A percentile compares a stretch with the other conserved stretches of the same genome.
These are phyloP conservation scores for Drosophila lacicola DNA, from an alignment of 2,888 invertebrate genomes.

Conservation along the genomic window DNA sequence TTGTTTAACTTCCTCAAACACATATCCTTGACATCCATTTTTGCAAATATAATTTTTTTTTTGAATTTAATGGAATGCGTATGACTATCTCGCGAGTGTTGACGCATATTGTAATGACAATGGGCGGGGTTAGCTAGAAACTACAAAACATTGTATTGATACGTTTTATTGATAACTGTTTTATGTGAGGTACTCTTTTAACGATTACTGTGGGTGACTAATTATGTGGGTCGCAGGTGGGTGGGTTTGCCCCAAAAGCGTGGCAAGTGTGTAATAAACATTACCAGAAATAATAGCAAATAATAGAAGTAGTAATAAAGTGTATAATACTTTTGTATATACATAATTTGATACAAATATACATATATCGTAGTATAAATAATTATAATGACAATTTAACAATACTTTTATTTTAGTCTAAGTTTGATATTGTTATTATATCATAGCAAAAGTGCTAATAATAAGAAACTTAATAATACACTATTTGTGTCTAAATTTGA, in stretches of 20 bases:
- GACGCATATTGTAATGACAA: constrained; percentile 18
- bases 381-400: background rate
- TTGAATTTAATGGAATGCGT: constrained; percentile 24
- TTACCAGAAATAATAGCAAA: background rate
- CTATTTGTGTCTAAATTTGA: background rate
- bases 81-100: constrained; percentile 1
- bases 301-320: background rate
- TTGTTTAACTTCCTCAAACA: constrained; percentile 15
- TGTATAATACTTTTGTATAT: background rate
- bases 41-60: constrained; percentile 1
- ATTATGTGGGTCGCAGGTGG: constrained; percentile 6
- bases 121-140: background rate
- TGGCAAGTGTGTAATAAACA: background rate
- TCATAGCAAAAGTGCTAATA: too few relatives aligned
- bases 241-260: background rate
- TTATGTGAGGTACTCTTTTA: constrained; percentile 1
- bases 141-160: background rate
- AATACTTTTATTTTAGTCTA: too few relatives aligned
- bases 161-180: constrained; percentile 25
- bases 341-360: too few relatives aligned
- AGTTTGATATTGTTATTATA: too few relatives aligned
- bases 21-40: constrained; percentile 26
- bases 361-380: too few relatives aligned
- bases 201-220: constrained; percentile 19
- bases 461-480: too few relatives aligned